Evolutionary conservation across 2,888 invertebrate species (phyloP).

Genomic region (Hirtodrosophila trivittata): DNA sequence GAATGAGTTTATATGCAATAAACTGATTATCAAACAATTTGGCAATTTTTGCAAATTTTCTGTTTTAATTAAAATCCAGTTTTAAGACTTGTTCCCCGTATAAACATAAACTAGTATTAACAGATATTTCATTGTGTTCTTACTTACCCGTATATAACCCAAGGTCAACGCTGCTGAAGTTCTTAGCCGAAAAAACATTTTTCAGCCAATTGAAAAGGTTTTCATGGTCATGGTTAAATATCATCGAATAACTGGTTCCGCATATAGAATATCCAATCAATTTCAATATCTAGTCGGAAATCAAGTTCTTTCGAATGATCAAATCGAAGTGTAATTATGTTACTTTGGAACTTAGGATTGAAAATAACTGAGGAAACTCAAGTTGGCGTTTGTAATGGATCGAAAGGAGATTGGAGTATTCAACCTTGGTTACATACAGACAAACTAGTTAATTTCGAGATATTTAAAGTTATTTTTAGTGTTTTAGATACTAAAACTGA

Average conservation of each 20-base stretch:
- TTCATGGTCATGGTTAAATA: slow-evolving; percentile 44
- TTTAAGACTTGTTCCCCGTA: slow-evolving; percentile 11
- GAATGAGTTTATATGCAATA: slow-evolving; percentile 2
- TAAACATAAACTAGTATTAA: slow-evolving; percentile 17
- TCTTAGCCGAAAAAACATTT: slow-evolving; percentile 12
- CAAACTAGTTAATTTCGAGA: no score
- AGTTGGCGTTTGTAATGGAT: no score
- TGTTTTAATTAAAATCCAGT: slow-evolving; percentile 20
- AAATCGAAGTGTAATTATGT: slow-evolving; percentile 29
- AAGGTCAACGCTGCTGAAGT: slow-evolving; percentile 41
- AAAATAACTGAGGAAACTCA: no score
- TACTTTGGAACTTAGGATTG: no score
- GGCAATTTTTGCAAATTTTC: slow-evolving; percentile 11
- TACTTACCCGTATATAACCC: slow-evolving; percentile 26
- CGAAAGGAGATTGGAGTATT: no score
- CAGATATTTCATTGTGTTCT: slow-evolving; percentile 2
- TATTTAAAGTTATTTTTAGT: no score
- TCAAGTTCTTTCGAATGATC: slow-evolving; percentile 31
- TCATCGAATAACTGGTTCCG: slow-evolving; percentile 39
- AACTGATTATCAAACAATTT: slow-evolving; percentile 24
- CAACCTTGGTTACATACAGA: no score
- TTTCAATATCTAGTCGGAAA: slow-evolving; percentile 12
- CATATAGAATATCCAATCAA: slow-evolving; percentile 22
- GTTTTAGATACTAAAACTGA: no score
- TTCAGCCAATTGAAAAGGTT: slow-evolving; percentile 15